Base-by-base conservation (phyloP, 2,797 vertebrate species). In the Pangasius larnaudii region DNA sequence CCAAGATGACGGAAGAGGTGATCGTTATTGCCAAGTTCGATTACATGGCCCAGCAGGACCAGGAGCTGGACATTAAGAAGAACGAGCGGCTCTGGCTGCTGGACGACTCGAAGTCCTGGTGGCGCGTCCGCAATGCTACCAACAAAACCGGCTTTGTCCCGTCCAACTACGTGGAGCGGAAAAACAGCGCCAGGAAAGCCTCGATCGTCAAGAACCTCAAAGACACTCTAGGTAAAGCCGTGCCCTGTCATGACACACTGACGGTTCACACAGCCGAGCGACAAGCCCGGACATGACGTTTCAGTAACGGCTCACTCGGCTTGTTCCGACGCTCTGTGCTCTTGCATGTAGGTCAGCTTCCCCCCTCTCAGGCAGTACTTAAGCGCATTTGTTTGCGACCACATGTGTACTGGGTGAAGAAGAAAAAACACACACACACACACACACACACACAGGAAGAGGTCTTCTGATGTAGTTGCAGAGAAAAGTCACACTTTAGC, bases 101-200 rank as follows among this genome's bases (percentile, higher is more conserved):
- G 46, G 97, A 98, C 16, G 97, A 98, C 94, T 98, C 97, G 56
- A 98, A 98, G 90, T 98, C 97, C 88, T 98, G 97, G 97, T 98
- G 97, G 97, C 95, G 97, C 80, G 97, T 98, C 81, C 95, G 97
- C 87, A 98, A 98, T 88, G 96, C 97, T 87, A 96, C 96, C 93
- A 98, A 98, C 96, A 98, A 97, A 95, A 98, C 97, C 0, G 97
- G 97, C 93, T 98, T 98, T 85, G 97, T 98, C 92, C 97, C 97
- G 63, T 98, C 97, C 85, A 98, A 98, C 94, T 98, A 98, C 22
- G 97, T 98, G 88, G 97, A 98, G 93, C 95, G 97, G 88, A 98
- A 98, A 94, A 98, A 98, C 95, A 98, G 97, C 13, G 97, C 97
- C 88, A 96, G 97, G 86, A 98, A 98, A 93, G 97, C 96, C 53